Evolutionary conservation across 2,113 vertebrate species (phyloP).

Genomic region (Tragulus kanchil): DNA sequence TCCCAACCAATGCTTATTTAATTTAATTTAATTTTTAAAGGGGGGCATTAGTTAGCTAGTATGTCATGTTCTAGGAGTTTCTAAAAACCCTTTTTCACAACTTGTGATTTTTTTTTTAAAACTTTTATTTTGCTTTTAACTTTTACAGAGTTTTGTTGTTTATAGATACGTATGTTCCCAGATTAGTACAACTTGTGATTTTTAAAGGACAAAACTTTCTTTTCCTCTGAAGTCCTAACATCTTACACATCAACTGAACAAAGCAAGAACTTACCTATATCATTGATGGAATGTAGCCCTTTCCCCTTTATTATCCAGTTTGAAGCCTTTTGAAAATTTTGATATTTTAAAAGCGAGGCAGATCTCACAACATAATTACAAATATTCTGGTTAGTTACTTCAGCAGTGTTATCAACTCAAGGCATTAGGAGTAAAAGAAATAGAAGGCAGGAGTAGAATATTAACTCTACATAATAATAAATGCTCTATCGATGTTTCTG

Average conservation of each 20-base stretch:
- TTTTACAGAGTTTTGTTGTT: too few relatives aligned
- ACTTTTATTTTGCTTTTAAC: too few relatives aligned
- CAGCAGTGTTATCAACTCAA: neutral
- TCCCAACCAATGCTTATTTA: neutral
- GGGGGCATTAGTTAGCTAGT: neutral
- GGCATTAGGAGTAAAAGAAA: neutral
- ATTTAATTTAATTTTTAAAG: constrained; percentile 29
- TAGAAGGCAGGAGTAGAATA: neutral
- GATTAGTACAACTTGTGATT: neutral
- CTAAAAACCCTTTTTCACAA: neutral
- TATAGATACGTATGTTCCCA: too few relatives aligned
- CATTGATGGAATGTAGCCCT: neutral
- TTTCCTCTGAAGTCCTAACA: neutral
- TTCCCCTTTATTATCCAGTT: neutral
- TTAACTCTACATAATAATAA: neutral
- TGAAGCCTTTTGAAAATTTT: constrained; percentile 20
- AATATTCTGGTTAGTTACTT: neutral
- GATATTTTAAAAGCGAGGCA: constrained; percentile 3
- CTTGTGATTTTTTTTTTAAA: neutral
- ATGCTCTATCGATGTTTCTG: neutral
- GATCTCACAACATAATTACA: neutral
- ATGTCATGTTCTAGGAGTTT: neutral
- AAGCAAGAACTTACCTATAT: neutral
- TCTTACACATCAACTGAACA: neutral
- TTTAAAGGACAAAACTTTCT: constrained; percentile 10